Evolutionary conservation across 2,888 invertebrate genomes (phyloP).

Genomic region (Helicoverpa assulta): DNA sequence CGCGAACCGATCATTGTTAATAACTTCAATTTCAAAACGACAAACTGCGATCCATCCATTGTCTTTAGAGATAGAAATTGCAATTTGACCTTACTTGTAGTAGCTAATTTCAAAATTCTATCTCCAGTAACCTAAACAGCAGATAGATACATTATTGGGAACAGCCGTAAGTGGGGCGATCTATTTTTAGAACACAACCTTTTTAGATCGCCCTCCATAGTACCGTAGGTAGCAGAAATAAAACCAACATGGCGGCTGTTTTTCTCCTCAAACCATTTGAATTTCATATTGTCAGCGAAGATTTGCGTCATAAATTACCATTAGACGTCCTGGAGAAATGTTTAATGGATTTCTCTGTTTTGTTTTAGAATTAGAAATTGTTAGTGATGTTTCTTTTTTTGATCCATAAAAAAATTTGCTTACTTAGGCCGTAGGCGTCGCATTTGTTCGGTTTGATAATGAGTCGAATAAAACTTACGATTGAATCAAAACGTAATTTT

Average conservation of each 20-base stretch:
- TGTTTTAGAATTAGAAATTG: slow-evolving; percentile 30
- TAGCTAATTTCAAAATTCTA: no score
- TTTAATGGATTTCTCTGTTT: slow-evolving; percentile 38
- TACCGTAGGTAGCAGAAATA: background rate
- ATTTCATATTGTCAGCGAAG: slow-evolving; percentile 29
- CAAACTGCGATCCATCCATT: no score
- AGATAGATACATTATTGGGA: background rate
- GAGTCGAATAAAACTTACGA: no score
- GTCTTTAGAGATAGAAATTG: no score
- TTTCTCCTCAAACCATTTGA: slow-evolving; percentile 35
- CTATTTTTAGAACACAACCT: background rate
- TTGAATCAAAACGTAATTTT: no score
- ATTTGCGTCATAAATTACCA: slow-evolving; percentile 47
- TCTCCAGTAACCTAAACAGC: background rate
- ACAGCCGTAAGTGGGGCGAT: background rate
- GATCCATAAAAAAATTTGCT: background rate
- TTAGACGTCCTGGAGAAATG: slow-evolving; percentile 23
- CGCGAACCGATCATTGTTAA: no score
- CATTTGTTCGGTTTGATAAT: background rate
- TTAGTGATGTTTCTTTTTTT: slow-evolving; percentile 3
- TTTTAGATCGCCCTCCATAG: background rate
- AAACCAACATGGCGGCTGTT: slow-evolving; percentile 3
- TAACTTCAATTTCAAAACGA: no score
- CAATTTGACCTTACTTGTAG: no score
- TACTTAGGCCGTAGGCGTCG: background rate